These are phyloP conservation scores for Cryptops parisi DNA, from an alignment of 2,888 invertebrate genomes.

Conservation along the genomic window DNA sequence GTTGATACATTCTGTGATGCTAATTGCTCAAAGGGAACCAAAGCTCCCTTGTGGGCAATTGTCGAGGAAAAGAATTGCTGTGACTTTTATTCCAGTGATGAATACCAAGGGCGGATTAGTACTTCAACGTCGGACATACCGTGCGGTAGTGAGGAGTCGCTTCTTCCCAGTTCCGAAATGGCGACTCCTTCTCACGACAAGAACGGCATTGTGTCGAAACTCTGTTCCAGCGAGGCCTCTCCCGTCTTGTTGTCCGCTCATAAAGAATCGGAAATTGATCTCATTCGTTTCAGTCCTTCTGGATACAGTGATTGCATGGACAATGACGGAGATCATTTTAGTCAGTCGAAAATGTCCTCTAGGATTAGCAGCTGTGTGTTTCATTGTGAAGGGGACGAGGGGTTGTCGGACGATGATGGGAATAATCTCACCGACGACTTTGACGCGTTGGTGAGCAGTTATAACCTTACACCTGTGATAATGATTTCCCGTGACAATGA, in stretches of 20 bases:
- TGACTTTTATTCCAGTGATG: too few relatives aligned
- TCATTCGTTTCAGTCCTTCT: conserved; percentile 9
- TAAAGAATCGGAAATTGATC: background rate
- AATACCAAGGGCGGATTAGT: background rate
- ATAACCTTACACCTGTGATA: background rate
- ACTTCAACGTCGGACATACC: background rate
- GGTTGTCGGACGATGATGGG: background rate
- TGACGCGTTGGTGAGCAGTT: background rate
- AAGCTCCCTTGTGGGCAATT: background rate
- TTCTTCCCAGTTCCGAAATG: background rate
- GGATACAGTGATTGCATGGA: background rate
- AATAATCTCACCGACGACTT: background rate
- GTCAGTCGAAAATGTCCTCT: background rate
- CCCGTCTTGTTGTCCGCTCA: background rate
- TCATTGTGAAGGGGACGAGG: background rate
- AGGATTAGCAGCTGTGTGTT: background rate
- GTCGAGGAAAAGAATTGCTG: background rate
- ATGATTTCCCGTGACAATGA: background rate
- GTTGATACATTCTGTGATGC: too few relatives aligned
- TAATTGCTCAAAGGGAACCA: too few relatives aligned
- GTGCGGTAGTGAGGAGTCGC: conserved; percentile 9
- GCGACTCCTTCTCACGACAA: background rate
- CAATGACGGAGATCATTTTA: background rate
- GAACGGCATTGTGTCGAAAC: background rate
- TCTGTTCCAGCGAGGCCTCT: background rate